phyloP scores from a whole-genome alignment of 2,888 invertebrate genomes.

The Temnothorax rugatulus region DNA sequence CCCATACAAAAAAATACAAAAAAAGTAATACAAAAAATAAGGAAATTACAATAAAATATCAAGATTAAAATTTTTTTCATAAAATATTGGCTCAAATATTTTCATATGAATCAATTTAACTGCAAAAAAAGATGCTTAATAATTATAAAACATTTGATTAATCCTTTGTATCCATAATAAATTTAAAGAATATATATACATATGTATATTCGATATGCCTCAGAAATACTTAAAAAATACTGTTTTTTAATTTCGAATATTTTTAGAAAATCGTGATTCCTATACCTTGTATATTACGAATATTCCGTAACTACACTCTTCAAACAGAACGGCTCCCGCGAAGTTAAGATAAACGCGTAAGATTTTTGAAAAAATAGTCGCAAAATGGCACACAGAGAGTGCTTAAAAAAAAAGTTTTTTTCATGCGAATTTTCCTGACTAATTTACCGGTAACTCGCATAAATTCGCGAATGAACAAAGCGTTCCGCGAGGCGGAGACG shows the following conservation, averaged over 20 bases:
- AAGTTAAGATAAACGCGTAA: neutral
- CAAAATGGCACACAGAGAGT: neutral
- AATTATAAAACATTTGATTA: neutral
- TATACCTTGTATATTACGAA: neutral
- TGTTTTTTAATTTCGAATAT: neutral
- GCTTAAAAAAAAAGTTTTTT: neutral
- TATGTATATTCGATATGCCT: neutral
- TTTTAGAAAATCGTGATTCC: neutral
- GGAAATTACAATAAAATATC: neutral
- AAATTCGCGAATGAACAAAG: slow-evolving; percentile 3
- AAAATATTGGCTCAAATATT: neutral
- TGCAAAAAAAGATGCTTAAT: neutral
- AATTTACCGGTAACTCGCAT: neutral
- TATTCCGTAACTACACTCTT: neutral
- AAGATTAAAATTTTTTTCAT: neutral
- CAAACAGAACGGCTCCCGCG: neutral
- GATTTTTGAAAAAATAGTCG: neutral
- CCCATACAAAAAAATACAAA: neutral
- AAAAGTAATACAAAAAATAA: neutral
- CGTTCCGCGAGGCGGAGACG: slow-evolving; percentile 14
- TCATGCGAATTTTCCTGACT: neutral
- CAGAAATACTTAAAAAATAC: neutral
- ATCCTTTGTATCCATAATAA: neutral
- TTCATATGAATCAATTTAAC: neutral
- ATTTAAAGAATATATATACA: neutral